Evolutionary conservation across 2,797 vertebrate genomes (phyloP), one percentile per base, ranked within the genome.

Genomic region (Rhyacichthys aspro): DNA sequence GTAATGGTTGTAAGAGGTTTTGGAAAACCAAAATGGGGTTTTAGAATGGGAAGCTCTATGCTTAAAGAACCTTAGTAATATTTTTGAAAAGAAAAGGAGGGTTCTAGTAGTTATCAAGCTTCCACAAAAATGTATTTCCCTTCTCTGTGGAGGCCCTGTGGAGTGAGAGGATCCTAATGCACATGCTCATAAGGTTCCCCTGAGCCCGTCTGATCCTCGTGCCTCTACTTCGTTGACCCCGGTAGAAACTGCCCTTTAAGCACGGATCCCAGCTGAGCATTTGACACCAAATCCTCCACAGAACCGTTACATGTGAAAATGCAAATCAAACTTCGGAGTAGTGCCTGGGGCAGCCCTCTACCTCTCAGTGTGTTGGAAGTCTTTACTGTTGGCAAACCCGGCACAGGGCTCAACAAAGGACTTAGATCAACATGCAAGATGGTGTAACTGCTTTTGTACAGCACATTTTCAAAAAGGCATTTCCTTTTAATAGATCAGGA

Each of bases 401-500:
- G 70, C 76, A 78, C 82, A 84, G 84, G 86, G 81, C 79, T 86
- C 81, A 46, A 78, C 62, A 42, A 38, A 74, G 83, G 85, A 85
- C 81, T 85, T 55, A 81, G 81, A 79, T 86, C 86, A 84, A 85
- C 88, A 90, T 90, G 89, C 87, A 91, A 90, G 83, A 87, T 44
- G 54, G 76, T 64, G 78, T 85, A 80, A 54, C 82, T 59, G 85
- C 82, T 90, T 91, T 90, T 90, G 81, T 90, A 91, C 83, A 76
- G 87, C 86, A 88, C 82, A 89, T 91, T 91, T 90, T 88, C 70
- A 88, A 86, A 69, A 71, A 83, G 80, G 87, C 78, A 78, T 91
- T 89, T 89, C 81, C 88, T 89, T 90, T 88, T 87, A 89, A 79
- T 75, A 84, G 80, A 78, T 80, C 76, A 76, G 81, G 85, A 87